phyloP scores from a whole-genome alignment of 2,113 vertebrate genomes.

The human (Homo sapiens) region DNA sequence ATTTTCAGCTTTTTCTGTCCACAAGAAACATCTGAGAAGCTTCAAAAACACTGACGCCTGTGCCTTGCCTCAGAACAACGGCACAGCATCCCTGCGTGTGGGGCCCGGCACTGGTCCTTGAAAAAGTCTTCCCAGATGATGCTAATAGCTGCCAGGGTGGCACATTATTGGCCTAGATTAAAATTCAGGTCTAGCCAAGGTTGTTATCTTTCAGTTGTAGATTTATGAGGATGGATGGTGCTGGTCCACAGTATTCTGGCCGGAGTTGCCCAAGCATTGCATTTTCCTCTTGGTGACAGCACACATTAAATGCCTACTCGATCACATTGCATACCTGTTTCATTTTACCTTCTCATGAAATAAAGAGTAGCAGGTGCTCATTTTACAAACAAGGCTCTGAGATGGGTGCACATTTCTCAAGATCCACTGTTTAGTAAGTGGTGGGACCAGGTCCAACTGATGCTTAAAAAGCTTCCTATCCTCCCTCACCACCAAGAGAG shows the following conservation, averaged over 20 bases:
- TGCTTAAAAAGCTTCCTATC: background rate
- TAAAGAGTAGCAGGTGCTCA: background rate
- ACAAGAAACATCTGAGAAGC: background rate
- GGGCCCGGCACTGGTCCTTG: rapidly evolving
- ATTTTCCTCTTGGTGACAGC: background rate
- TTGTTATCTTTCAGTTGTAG: background rate
- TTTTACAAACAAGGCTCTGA: background rate
- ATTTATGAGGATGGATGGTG: background rate
- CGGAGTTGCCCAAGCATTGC: background rate
- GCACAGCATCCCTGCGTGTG: background rate
- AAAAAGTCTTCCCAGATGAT: background rate
- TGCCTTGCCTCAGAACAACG: background rate
- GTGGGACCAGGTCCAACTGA: background rate
- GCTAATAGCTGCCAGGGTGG: background rate
- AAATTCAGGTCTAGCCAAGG: background rate
- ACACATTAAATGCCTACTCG: rapidly evolving
- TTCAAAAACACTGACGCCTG: rapidly evolving
- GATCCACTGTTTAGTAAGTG: background rate
- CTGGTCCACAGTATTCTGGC: background rate
- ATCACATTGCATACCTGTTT: rapidly evolving
- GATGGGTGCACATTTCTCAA: background rate
- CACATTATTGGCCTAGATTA: background rate
- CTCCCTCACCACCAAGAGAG: background rate
- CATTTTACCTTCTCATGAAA: background rate
- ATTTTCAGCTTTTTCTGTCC: background rate